Evolutionary conservation across 1,140 invertebrate species (phyloP), one percentile per base, ranked within the genome.

Genomic region (Pachypeltis micranthus): DNA sequence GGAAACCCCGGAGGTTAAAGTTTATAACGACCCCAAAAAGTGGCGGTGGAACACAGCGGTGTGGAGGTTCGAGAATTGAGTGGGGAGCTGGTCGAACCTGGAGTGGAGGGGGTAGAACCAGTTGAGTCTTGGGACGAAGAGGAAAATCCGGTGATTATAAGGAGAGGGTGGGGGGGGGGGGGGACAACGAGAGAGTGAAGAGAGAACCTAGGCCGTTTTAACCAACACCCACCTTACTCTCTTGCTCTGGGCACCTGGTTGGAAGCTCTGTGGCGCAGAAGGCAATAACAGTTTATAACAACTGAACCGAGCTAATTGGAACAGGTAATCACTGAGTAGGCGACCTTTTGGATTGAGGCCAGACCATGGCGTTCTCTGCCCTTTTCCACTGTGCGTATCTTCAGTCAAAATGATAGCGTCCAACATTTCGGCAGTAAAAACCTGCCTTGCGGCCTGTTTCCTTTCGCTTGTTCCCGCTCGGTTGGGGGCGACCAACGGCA

Each of bases 261-360:
- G 47, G 21, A 21, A n/a, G 19, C 47, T 51, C 47, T 21, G 47
- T 21, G 47, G 47, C 23, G 47, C 47, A 51, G 47, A 51, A 51
- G 47, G 47, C 47, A 51, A 51, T 51, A 51, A 51, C 47, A 51
- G 47, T 51, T 51, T 51, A 51, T 51, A 51, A 51, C 47, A 51
- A 51, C 47, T 51, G 47, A 51, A 51, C 47, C 47, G 47, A 51
- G 47, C 47, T 51, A 51, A 51, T 51, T 51, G 47, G 47, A 51
- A 51, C 47, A 51, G 47, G 47, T 51, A 51, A 51, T 51, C 47
- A 51, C 47, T 51, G 47, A 51, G 47, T 51, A 51, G 47, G 47
- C 47, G 47, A 51, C 47, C 47, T 51, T 51, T 51, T 51, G 47
- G 47, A 51, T 51, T 51, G 12, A 21, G 23, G 47, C 47, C 47